These are phyloP conservation scores for Melanotus villosus DNA, from an alignment of 2,888 invertebrate species.

Conservation along the genomic window DNA sequence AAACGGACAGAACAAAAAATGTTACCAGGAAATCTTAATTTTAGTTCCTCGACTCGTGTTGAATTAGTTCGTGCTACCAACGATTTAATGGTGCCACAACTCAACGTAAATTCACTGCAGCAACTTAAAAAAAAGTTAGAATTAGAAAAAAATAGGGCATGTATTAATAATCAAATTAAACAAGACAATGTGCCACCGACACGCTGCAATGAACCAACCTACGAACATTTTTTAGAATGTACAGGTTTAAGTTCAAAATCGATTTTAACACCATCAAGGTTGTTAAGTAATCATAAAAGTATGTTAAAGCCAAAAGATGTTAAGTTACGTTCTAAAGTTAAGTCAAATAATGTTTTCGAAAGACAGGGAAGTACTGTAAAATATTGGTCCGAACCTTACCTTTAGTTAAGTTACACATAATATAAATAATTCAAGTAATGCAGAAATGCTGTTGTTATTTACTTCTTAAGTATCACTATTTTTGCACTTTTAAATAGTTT, in stretches of 20 bases:
- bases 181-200: conserved; percentile 53
- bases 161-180: conserved; percentile 46
- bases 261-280: conserved; percentile 77
- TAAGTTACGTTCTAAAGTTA: conserved; percentile 80
- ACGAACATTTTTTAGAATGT: conserved; percentile 84
- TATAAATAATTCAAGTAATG: too few relatives aligned
- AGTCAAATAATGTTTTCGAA: conserved; percentile 72
- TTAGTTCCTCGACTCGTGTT: conserved; percentile 55
- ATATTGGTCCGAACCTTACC: conserved; percentile 67
- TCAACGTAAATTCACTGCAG: conserved; percentile 61
- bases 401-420: conserved; percentile 55
- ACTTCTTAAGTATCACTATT: conserved; percentile 6
- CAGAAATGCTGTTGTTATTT: conserved; percentile 21
- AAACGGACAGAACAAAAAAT: conserved; percentile 11
- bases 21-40: conserved; percentile 33
- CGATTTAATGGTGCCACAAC: conserved; percentile 55
- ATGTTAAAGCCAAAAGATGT: conserved; percentile 85
- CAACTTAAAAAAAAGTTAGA: conserved; percentile 63
- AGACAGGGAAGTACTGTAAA: conserved; percentile 67
- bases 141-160: conserved; percentile 64
- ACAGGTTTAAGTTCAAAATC: conserved; percentile 87
- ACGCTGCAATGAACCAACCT: conserved; percentile 66
- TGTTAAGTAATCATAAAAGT: conserved; percentile 82
- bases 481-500: not conserved
- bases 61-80: conserved; percentile 60